Base-by-base conservation (phyloP, 2,888 invertebrate species). In the Microctonus brassicae region DNA sequence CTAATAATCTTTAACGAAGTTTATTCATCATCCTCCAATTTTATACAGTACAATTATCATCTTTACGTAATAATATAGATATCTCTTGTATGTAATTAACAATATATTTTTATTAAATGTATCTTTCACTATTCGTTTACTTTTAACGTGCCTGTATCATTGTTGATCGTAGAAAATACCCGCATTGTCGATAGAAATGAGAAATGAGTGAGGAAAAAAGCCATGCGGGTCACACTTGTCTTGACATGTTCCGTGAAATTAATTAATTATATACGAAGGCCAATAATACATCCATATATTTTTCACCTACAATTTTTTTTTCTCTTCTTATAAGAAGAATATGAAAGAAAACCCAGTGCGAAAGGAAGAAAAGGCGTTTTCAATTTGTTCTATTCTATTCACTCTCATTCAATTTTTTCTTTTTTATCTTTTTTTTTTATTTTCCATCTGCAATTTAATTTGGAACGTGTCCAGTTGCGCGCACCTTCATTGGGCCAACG, bases 391-490 rank as follows among this genome's bases (percentile, higher is more conserved):
- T 77, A 79, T 78, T 79, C 53, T 26, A 53, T 73, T 61, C 42
- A 34, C 58, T 61, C 47, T 33, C 42, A 47, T 42, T 39, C 39
- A 69, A 66, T 68, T 66, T 73, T 20, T 53, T 22, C 6, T 2
- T 55, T 1, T 26, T 11, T 11, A 11, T 33, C 20, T 58, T 1
- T 34, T 34, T 29, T 58, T 24, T 10, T 13, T 13, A n/a, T 63
- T 69, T 61, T 68, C 71, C 42, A 42, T 65, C 47, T 71, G 57
- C 63, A 84, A 86, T 86, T 87, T 85, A 86, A 86, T 86, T 87
- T 87, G 84, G 84, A 85, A 80, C 82, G 80, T 77, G 84, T 86
- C 84, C 86, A 84, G 85, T 82, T 80, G 24, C 1, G 58, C n/a
- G 80, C 81, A 80, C 81, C 82, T 81, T 80, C 72, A 72, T 72